These are phyloP conservation scores for Falco peregrinus DNA, from an alignment of 2,797 vertebrate genomes.

Conservation along the genomic window DNA sequence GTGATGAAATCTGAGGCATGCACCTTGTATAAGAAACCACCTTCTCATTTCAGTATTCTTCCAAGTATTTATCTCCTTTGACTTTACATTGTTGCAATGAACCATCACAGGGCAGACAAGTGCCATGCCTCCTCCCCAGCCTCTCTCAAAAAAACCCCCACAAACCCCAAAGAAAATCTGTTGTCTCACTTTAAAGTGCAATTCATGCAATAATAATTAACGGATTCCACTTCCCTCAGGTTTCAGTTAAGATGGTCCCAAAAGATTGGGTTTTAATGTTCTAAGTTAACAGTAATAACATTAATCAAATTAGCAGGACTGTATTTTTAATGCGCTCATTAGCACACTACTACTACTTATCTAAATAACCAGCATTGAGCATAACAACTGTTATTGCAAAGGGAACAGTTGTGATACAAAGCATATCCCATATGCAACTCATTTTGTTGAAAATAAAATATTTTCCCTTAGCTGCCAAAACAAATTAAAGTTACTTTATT, in stretches of 20 bases:
- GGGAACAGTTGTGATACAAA: constrained; percentile 9
- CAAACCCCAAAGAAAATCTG: neutral
- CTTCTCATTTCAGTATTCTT: neutral
- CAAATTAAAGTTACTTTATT: constrained; percentile 8
- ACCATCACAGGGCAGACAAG: neutral
- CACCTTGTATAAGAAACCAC: neutral
- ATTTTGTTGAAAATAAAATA: constrained; percentile 19
- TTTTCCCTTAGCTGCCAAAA: constrained; percentile 24
- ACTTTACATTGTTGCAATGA: neutral
- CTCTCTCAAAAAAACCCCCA: neutral
- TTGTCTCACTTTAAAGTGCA: neutral
- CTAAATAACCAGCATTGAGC: neutral
- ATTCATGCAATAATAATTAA: neutral
- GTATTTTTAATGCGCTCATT: neutral
- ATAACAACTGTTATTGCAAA: neutral
- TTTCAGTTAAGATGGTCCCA: neutral
- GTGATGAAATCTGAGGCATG: accelerated
- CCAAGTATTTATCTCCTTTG: neutral
- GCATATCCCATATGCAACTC: neutral
- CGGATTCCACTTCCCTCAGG: neutral
- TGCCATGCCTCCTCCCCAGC: too few species aligned
- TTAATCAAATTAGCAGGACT: neutral
- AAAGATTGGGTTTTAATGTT: neutral
- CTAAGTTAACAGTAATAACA: neutral
- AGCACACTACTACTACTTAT: neutral